A percentile compares a stretch with the other conserved stretches of the same genome.
phyloP scores from a whole-genome alignment of 1,140 invertebrate species.

The Papilio helenus region DNA sequence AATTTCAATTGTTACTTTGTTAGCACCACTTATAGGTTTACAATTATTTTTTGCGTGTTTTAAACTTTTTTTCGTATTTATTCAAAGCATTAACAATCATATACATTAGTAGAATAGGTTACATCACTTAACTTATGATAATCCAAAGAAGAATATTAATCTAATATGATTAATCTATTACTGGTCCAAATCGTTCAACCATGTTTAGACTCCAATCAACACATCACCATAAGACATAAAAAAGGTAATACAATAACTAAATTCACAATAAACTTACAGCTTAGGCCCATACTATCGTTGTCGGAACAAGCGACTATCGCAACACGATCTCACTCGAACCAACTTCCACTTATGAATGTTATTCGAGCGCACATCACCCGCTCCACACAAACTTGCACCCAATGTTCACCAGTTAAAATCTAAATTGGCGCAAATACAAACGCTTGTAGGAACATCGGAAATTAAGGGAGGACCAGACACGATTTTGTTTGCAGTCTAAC shows the following conservation, averaged over 20 bases:
- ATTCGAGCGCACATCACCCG: slow-evolving; percentile 2
- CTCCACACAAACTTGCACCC: slow-evolving; percentile 58
- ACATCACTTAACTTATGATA: too few species aligned
- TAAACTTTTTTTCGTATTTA: too few species aligned
- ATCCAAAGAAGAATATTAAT: too few species aligned
- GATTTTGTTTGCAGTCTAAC: slow-evolving; percentile 81
- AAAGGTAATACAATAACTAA: not conserved
- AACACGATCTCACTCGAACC: slow-evolving; percentile 31
- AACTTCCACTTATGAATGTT: slow-evolving; percentile 42
- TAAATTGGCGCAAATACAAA: slow-evolving; percentile 49
- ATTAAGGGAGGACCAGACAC: slow-evolving; percentile 82
- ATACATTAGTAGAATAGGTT: too few species aligned
- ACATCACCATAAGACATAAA: not conserved
- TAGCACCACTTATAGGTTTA: too few species aligned
- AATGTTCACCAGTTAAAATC: slow-evolving; percentile 52
- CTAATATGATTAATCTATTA: too few species aligned
- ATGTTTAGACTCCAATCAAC: not conserved
- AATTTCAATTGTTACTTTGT: too few species aligned
- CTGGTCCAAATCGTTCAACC: not conserved
- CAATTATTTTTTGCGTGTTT: too few species aligned
- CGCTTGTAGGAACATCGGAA: slow-evolving; percentile 77
- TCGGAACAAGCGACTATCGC: slow-evolving; percentile 17
- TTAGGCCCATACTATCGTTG: slow-evolving; percentile 36
- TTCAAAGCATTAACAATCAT: too few species aligned
- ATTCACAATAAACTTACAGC: slow-evolving; percentile 27